Evolutionary conservation across 2,113 vertebrate species (phyloP).

Genomic region (Nothoprocta perdicaria): DNA sequence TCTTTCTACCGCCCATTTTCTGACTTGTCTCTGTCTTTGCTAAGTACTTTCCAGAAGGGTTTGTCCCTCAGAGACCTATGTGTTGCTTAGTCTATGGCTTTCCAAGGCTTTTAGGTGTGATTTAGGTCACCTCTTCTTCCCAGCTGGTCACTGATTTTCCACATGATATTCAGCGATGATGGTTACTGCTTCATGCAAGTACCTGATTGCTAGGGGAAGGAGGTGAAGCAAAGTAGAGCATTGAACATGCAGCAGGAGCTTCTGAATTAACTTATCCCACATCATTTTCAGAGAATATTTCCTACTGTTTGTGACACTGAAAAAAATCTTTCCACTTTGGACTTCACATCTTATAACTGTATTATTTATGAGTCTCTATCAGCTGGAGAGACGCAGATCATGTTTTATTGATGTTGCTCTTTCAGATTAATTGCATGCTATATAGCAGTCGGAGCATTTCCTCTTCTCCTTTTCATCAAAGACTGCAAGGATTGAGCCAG

Average conservation of each 20-base stretch:
- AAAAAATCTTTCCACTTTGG: background rate
- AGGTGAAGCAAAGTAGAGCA: background rate
- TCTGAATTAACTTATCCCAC: background rate
- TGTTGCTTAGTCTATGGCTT: background rate
- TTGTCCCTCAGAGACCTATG: background rate
- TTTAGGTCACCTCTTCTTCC: background rate
- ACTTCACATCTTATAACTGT: background rate
- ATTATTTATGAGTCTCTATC: slow-evolving; percentile 28
- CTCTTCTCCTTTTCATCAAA: background rate
- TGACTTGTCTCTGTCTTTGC: background rate
- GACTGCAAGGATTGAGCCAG: background rate
- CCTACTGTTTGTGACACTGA: background rate
- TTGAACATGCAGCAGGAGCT: background rate
- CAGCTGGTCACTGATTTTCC: background rate
- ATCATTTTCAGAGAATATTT: background rate
- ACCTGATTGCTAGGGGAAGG: background rate
- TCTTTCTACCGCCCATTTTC: background rate
- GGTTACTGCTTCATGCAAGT: background rate
- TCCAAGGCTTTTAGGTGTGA: background rate
- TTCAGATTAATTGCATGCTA: background rate
- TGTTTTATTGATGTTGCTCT: slow-evolving; percentile 31
- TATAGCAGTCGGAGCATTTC: background rate
- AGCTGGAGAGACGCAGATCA: slow-evolving; percentile 10
- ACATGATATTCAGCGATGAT: background rate
- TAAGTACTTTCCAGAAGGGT: background rate